A percentile compares a stretch with the other conserved stretches of the same genome.
Evolutionary conservation across 2,113 vertebrate species (phyloP).

Genomic region (Oncorhynchus keta): DNA sequence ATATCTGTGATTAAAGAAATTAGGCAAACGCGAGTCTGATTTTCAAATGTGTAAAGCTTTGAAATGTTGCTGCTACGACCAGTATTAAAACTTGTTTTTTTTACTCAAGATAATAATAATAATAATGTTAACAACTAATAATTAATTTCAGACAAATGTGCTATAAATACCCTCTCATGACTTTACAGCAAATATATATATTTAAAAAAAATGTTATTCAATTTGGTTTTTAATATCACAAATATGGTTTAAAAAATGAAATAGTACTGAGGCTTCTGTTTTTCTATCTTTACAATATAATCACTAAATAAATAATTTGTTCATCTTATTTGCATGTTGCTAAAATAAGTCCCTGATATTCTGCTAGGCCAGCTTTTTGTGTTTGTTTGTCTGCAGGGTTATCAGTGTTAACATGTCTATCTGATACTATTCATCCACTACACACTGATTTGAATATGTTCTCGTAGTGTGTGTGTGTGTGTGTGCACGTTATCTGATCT

Average conservation of each 20-base stretch:
- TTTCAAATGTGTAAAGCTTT: background rate
- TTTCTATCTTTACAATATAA: background rate
- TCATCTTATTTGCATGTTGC: background rate
- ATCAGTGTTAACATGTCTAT: slow-evolving; percentile 34
- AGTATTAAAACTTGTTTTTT: too few species aligned
- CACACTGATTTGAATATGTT: slow-evolving; percentile 40
- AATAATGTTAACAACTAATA: too few species aligned
- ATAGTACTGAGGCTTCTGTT: background rate
- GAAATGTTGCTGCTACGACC: too few species aligned
- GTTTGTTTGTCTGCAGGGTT: slow-evolving; percentile 24
- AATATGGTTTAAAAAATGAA: background rate
- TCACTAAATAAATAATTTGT: too few species aligned
- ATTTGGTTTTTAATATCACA: too few species aligned
- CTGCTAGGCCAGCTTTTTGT: slow-evolving; percentile 8
- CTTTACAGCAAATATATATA: too few species aligned
- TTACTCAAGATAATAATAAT: too few species aligned
- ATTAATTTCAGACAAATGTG: too few species aligned
- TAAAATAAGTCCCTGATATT: background rate
- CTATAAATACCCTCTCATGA: too few species aligned
- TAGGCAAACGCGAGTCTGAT: background rate
- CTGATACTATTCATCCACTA: slow-evolving; percentile 27
- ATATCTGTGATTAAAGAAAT: slow-evolving; percentile 1
- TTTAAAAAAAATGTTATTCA: too few species aligned
- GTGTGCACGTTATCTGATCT: background rate
- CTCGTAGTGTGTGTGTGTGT: slow-evolving; percentile 13